phyloP scores from a whole-genome alignment of 2,888 invertebrate genomes.

The Thelaira solivaga region DNA sequence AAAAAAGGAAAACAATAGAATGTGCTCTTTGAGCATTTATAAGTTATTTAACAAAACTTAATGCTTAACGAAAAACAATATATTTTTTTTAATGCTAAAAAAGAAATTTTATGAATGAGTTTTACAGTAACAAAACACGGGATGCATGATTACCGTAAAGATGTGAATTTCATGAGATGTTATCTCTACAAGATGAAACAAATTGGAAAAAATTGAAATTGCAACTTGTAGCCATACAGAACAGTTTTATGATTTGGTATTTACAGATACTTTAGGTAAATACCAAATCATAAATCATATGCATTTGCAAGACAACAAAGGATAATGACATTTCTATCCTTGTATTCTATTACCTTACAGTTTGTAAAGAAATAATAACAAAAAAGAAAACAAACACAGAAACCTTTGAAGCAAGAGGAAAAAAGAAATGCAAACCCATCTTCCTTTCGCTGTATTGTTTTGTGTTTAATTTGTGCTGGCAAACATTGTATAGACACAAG shows the following conservation, averaged over 20 bases:
- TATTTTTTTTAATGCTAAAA: background rate
- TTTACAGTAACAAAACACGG: background rate
- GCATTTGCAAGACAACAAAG: too few species aligned
- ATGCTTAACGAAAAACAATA: too few species aligned
- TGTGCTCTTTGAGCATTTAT: too few species aligned
- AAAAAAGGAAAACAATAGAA: too few species aligned
- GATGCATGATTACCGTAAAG: conserved; percentile 41
- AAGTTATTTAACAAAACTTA: too few species aligned
- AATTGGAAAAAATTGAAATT: conserved; percentile 28
- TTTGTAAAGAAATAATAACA: background rate
- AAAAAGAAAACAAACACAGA: conserved; percentile 7
- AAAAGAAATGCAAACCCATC: conserved; percentile 27
- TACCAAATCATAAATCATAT: too few species aligned
- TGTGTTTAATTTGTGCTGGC: background rate
- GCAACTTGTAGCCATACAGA: conserved; percentile 13
- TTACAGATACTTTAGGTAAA: conserved; percentile 14
- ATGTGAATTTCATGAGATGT: conserved; percentile 30
- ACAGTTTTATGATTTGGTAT: conserved; percentile 22
- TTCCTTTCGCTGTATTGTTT: conserved; percentile 26
- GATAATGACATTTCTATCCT: conserved; percentile 52
- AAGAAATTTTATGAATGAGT: conserved; percentile 29
- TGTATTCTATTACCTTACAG: background rate
- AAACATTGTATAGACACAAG: conserved; percentile 6
- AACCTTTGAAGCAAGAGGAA: conserved; percentile 32
- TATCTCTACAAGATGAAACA: conserved; percentile 26